These are phyloP conservation scores for Campopleginae sp. DNA, from an alignment of 2,888 invertebrate species.

Conservation along the genomic window DNA sequence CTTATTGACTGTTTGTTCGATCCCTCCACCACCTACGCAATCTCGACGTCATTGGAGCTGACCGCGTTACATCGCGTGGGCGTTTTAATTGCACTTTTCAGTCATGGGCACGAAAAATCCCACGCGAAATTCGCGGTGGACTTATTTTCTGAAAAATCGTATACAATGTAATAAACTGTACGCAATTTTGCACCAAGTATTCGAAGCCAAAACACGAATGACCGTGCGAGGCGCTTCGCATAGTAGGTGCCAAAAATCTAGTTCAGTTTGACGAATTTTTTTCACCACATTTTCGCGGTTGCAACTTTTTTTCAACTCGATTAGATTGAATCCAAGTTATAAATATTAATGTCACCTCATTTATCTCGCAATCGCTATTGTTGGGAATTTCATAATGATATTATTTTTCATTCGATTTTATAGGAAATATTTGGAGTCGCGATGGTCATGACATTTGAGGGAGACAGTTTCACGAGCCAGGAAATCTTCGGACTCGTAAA, in stretches of 20 bases:
- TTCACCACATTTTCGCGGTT: neutral
- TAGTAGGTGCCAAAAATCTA: neutral
- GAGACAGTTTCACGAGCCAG: neutral
- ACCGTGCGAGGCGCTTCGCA: neutral
- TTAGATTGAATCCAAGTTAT: neutral
- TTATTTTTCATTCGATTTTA: neutral
- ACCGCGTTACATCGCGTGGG: slow-evolving; percentile 42
- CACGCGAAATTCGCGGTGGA: slow-evolving; percentile 1
- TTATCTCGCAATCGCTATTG: neutral
- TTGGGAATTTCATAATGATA: neutral
- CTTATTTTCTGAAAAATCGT: neutral
- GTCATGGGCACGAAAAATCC: neutral
- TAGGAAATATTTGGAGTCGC: neutral
- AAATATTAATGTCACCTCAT: neutral
- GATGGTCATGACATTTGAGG: neutral
- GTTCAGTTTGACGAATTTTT: neutral
- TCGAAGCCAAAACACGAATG: neutral
- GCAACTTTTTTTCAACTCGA: neutral
- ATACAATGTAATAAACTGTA: slow-evolving; percentile 7
- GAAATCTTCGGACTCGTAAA: slow-evolving; percentile 39
- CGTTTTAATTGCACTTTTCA: neutral
- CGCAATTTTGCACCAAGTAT: neutral
- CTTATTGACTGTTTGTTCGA: slow-evolving; percentile 7
- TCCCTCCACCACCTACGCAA: neutral
- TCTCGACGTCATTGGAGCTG: slow-evolving; percentile 30